These are phyloP conservation scores for Oscheius sp. DNA, from an alignment of 2,888 invertebrate species.

Conservation along the genomic window DNA sequence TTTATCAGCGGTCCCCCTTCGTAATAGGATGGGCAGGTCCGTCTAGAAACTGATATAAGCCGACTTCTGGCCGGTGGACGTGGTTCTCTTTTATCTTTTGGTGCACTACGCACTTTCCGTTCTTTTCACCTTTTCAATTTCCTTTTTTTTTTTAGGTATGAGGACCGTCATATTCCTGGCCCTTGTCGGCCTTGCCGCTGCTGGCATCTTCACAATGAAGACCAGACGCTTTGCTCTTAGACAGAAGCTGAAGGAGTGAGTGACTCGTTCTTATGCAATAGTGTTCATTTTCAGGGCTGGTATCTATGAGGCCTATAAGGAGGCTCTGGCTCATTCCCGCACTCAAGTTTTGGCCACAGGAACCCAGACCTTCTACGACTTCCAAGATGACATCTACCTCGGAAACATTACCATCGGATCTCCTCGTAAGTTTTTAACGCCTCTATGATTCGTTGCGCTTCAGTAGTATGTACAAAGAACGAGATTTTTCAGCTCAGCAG, in stretches of 20 bases:
- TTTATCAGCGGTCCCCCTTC: no score
- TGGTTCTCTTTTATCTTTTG: no score
- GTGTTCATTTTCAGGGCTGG: slow-evolving; percentile 25
- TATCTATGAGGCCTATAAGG: slow-evolving; percentile 37
- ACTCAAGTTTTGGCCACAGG: slow-evolving; percentile 47
- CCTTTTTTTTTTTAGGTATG: slow-evolving; percentile 38
- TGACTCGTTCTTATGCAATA: not conserved
- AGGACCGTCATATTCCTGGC: slow-evolving; percentile 52
- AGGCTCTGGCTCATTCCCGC: slow-evolving; percentile 36
- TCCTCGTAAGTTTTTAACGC: slow-evolving; percentile 35
- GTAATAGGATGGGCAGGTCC: no score
- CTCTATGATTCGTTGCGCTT: no score
- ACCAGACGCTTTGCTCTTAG: slow-evolving; percentile 45
- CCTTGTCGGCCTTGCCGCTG: slow-evolving; percentile 53
- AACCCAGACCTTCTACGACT: slow-evolving; percentile 59
- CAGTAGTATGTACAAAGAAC: no score
- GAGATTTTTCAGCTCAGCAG: slow-evolving; percentile 43
- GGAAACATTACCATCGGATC: slow-evolving; percentile 69
- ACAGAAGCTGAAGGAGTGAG: slow-evolving; percentile 51
- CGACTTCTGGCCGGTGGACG: no score
- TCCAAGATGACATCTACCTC: slow-evolving; percentile 68
- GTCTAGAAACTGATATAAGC: no score
- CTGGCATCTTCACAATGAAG: slow-evolving; percentile 49
- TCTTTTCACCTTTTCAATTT: not conserved
- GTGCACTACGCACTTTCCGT: no score